Conservation (phyloP, 2,797 vertebrate genomes). For the Anguilla pacifica region DNA sequence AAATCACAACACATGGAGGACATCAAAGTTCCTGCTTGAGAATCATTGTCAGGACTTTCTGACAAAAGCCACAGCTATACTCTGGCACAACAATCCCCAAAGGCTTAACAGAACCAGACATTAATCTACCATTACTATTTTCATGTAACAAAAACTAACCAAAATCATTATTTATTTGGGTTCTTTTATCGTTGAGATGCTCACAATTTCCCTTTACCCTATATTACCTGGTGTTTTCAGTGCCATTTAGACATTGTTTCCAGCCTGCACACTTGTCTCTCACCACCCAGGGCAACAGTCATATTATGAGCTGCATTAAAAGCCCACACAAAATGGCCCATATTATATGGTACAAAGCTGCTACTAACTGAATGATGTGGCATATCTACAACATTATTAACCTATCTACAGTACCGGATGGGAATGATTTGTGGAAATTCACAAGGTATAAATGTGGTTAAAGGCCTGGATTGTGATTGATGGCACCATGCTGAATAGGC, state of each 20-base stretch:
- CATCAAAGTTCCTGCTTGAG: background rate
- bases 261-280: background rate
- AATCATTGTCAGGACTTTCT: background rate
- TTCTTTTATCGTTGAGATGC: background rate
- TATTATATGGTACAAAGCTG: background rate
- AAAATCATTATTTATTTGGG: background rate
- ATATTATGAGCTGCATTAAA: background rate
- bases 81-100: background rate
- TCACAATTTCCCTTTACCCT: background rate
- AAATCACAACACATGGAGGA: background rate
- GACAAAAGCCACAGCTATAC: background rate
- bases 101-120: background rate
- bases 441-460: background rate
- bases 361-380: background rate
- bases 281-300: background rate
- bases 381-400: background rate
- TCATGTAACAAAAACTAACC: background rate
- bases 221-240: background rate
- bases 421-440: conserved; percentile 10
- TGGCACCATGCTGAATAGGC: background rate
- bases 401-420: conserved; percentile 6
- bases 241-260: background rate
- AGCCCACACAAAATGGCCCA: background rate
- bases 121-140: background rate
- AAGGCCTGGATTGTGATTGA: background rate